phyloP scores from a whole-genome alignment of 2,113 vertebrate species.

The Podarcis cretensis region DNA sequence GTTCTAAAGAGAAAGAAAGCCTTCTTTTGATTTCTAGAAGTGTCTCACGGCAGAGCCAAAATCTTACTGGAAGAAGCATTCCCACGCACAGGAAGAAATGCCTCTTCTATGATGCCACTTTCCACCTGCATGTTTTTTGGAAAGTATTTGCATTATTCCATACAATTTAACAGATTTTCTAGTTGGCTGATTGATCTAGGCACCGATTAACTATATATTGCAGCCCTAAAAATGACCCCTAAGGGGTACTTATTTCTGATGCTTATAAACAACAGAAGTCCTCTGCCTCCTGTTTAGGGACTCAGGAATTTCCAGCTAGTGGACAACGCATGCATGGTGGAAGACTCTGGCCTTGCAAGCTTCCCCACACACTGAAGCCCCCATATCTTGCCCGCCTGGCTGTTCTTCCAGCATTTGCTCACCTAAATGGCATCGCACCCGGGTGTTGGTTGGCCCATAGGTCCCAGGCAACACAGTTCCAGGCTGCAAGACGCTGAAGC shows the following conservation, averaged over 20 bases:
- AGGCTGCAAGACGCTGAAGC: conserved; percentile 84
- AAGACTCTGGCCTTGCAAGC: not conserved
- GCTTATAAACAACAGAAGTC: not conserved
- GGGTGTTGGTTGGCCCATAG: conserved; percentile 86
- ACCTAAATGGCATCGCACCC: conserved; percentile 89
- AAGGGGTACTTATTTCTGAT: not conserved
- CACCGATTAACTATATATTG: not conserved
- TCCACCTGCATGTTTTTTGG: not conserved
- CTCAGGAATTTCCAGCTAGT: not conserved
- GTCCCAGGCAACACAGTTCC: conserved; percentile 80
- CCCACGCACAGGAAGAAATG: not conserved
- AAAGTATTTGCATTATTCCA: not conserved
- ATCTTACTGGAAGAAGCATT: not conserved
- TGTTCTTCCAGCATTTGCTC: not conserved
- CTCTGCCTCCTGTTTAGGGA: not conserved
- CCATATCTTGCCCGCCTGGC: not conserved
- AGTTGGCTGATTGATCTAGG: not conserved
- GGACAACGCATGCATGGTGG: not conserved
- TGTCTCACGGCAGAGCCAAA: not conserved
- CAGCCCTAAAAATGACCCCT: not conserved
- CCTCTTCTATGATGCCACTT: not conserved
- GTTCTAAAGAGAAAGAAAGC: not conserved
- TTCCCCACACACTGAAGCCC: too few species aligned
- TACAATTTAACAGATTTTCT: not conserved
- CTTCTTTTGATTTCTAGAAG: not conserved